Percentiles rank a stretch among this genome's conserved stretches.
These are phyloP conservation scores for Zaprionus nigranus DNA, from an alignment of 1,140 invertebrate genomes.

Conservation along the genomic window DNA sequence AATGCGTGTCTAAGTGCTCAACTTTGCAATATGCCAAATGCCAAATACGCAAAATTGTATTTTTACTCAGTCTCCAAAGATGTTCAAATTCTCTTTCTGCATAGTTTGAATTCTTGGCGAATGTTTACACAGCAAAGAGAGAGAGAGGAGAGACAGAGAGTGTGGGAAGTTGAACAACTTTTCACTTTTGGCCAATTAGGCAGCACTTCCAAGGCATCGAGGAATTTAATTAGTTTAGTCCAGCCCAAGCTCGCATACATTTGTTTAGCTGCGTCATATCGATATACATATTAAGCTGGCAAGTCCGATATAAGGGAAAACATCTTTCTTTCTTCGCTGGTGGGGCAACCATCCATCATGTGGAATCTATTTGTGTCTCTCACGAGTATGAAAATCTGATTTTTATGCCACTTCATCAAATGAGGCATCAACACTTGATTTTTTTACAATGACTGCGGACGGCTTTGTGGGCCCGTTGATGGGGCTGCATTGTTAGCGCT, in stretches of 20 bases:
- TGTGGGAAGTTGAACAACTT: slow-evolving; percentile 6
- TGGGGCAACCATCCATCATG: slow-evolving; percentile 11
- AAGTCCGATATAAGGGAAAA: too few species aligned
- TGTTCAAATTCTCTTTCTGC: slow-evolving; percentile 22
- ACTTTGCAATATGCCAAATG: slow-evolving; percentile 59
- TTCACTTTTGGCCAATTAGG: slow-evolving; percentile 39
- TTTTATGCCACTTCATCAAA: slow-evolving; percentile 57
- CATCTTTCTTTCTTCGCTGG: not conserved
- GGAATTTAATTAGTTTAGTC: slow-evolving; percentile 41
- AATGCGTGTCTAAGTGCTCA: slow-evolving; percentile 76
- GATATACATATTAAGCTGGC: not conserved
- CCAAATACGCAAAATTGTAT: slow-evolving; percentile 16
- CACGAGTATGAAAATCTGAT: slow-evolving; percentile 40
- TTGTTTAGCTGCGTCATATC: not conserved
- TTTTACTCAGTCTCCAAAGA: slow-evolving; percentile 4
- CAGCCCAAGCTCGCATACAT: not conserved
- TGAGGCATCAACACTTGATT: slow-evolving; percentile 37
- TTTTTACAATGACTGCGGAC: slow-evolving; percentile 42
- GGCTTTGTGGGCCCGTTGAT: slow-evolving; percentile 11
- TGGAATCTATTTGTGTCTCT: slow-evolving; percentile 24
- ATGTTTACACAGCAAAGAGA: slow-evolving; percentile 16
- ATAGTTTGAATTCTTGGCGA: slow-evolving; percentile 32
- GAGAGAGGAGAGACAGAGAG: not conserved
- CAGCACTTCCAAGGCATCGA: slow-evolving; percentile 30
- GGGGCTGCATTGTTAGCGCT: slow-evolving; percentile 26